phyloP scores from a whole-genome alignment of 2,797 vertebrate genomes.

The Girardinus metallicus region DNA sequence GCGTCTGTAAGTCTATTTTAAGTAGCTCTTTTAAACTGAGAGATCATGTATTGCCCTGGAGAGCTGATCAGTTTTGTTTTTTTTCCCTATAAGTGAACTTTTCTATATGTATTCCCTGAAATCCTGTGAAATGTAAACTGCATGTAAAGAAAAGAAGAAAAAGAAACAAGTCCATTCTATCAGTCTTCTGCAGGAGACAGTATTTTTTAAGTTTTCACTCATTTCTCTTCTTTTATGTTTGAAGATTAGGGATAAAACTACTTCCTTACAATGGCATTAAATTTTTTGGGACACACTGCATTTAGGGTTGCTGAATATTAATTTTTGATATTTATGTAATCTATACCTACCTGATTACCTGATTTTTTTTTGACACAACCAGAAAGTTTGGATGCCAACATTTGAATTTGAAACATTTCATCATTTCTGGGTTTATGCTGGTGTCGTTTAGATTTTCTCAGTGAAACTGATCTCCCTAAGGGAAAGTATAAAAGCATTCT shows the following conservation, averaged over 20 bases:
- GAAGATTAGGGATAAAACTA: conserved; percentile 29
- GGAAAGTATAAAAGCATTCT: neutral
- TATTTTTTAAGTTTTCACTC: neutral
- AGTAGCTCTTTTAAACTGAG: conserved; percentile 14
- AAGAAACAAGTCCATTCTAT: conserved; percentile 22
- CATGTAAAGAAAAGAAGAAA: neutral
- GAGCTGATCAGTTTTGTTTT: neutral
- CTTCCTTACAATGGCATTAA: conserved; percentile 31
- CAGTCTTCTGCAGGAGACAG: conserved; percentile 4
- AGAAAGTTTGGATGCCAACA: neutral
- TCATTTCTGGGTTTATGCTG: neutral
- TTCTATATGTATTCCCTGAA: neutral
- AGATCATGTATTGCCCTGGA: neutral
- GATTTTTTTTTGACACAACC: neutral
- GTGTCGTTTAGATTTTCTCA: neutral
- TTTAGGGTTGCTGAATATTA: conserved; percentile 2
- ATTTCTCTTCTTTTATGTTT: neutral
- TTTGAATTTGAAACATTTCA: neutral
- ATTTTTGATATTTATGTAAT: neutral
- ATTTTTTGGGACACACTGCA: conserved; percentile 28
- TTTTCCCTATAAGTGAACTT: neutral
- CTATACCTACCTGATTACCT: neutral
- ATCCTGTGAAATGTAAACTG: conserved; percentile 1
- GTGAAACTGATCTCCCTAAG: neutral
- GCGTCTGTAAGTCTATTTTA: neutral